Conservation (phyloP, 2,797 vertebrate species). For the Luscinia luscinia region DNA sequence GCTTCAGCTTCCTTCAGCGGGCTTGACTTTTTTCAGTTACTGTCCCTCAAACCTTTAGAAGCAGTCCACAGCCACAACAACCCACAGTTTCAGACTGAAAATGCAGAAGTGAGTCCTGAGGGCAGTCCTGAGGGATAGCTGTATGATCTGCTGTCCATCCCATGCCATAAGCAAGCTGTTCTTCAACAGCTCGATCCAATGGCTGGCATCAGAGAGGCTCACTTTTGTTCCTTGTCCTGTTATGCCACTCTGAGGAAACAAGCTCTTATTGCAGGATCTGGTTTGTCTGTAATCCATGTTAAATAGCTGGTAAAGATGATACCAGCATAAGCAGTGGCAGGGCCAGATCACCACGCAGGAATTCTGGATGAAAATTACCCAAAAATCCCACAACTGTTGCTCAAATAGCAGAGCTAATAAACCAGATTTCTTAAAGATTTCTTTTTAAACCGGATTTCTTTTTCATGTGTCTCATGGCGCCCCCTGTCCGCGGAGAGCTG, state of each 20-base stretch:
- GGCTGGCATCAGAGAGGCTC: not conserved
- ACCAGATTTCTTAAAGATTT: not conserved
- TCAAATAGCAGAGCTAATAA: not conserved
- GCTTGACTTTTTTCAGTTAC: not conserved
- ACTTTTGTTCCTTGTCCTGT: not conserved
- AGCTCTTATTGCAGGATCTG: not conserved
- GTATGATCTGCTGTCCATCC: fast-evolving
- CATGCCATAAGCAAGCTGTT: not conserved
- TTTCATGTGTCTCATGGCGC: not conserved
- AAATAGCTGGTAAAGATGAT: not conserved
- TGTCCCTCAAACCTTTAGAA: not conserved
- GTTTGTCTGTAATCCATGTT: not conserved
- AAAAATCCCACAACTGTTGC: fast-evolving
- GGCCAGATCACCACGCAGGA: fast-evolving
- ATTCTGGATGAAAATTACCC: not conserved
- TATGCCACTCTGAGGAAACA: slow-evolving; percentile 25
- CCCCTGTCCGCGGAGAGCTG: not conserved
- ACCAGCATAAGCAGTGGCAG: not conserved
- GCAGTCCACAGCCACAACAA: not conserved
- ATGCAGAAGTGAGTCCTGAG: not conserved
- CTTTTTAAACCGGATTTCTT: no score
- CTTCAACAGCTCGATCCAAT: not conserved
- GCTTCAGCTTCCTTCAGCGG: not conserved
- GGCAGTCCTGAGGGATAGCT: not conserved
- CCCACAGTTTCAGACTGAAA: not conserved